Evolutionary conservation across 1,140 invertebrate genomes (phyloP), one percentile per base, ranked within the genome.

Genomic region (Atta cephalotes): DNA sequence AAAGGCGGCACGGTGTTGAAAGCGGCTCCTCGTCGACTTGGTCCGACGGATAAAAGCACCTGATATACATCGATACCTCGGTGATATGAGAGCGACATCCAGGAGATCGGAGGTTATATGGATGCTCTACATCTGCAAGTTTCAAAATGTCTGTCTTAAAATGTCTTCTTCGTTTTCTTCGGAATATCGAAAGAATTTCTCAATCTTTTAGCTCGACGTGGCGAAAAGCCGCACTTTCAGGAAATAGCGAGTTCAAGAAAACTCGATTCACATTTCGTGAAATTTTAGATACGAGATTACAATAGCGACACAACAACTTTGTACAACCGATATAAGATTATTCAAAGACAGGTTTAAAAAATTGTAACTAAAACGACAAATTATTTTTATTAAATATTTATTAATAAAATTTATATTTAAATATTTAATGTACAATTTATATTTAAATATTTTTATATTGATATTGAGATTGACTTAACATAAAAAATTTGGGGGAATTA

Each of bases 1-100:
- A 58, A 84, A 84, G 80, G 56, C 56, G 70, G 80, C 70, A 51
- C 80, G 56, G 80, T 84, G 80, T 84, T 84, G 80, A 84, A 84
- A 84, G 80, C 80, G 39, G 80, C 80, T 82, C 28, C 80, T 84
- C 56, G 70, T 28, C 39, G 80, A 58, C 56, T 49, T 39, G 80
- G 35, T 18, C 25, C 39, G 56, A 35, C 39, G 80, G 45, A 84
- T 84, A 84, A 84, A 76, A 84, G 70, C 70, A 39, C 14, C 31
- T 39, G 70, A 39, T 84, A 74, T 84, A 76, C 80, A 63, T 62
- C 80, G 80, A 82, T 74, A 74, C 25, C 45, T 62, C 56, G 70
- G 58, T 60, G 68, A 82, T 82, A 62, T 2, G 18, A 82, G 68
- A 21, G 18, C 28, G 56, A 49, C 35, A 39, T 84, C 18, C 45